Conservation (phyloP, 1,140 invertebrate genomes). For the Drosophila bifasciata region DNA sequence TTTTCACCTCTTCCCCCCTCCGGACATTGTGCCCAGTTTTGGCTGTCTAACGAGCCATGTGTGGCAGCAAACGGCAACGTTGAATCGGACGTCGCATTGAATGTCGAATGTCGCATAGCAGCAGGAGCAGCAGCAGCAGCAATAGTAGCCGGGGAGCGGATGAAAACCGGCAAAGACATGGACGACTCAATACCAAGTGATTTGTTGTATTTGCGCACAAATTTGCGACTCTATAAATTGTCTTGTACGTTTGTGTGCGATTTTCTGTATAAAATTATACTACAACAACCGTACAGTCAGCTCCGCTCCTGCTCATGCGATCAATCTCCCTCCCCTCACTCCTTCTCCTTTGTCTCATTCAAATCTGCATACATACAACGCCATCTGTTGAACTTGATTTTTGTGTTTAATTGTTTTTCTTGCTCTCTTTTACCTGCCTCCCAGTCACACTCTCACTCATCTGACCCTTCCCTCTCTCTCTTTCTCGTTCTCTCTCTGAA, state of each 20-base stretch:
- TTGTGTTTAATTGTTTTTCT: slow-evolving; percentile 10
- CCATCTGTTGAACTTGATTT: slow-evolving; percentile 71
- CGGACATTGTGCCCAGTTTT: slow-evolving; percentile 46
- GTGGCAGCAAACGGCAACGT: slow-evolving; percentile 35
- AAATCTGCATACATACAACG: slow-evolving; percentile 18
- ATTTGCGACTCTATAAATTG: slow-evolving; percentile 66
- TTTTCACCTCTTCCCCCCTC: slow-evolving; percentile 6
- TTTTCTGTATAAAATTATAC: slow-evolving; percentile 50
- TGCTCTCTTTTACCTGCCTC: slow-evolving; percentile 15
- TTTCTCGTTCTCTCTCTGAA: slow-evolving; percentile 8
- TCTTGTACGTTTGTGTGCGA: slow-evolving; percentile 26
- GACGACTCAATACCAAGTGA: slow-evolving; percentile 57
- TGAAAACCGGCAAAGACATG: too few species aligned
- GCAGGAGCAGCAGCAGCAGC: neutral
- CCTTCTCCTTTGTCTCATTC: neutral
- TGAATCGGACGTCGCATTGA: slow-evolving; percentile 5
- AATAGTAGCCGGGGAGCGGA: too few species aligned
- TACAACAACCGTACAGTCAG: too few species aligned
- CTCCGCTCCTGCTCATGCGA: neutral
- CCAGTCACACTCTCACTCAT: slow-evolving; percentile 6
- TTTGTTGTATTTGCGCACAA: slow-evolving; percentile 57
- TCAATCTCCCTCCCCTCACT: slow-evolving; percentile 14
- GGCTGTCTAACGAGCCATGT: slow-evolving; percentile 64
- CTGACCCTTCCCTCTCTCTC: slow-evolving; percentile 1
- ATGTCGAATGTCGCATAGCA: slow-evolving; percentile 16